Percentiles rank a stretch among this genome's conserved stretches.
These are phyloP conservation scores for Fragum fragum DNA, from an alignment of 2,888 invertebrate species.

Conservation along the genomic window DNA sequence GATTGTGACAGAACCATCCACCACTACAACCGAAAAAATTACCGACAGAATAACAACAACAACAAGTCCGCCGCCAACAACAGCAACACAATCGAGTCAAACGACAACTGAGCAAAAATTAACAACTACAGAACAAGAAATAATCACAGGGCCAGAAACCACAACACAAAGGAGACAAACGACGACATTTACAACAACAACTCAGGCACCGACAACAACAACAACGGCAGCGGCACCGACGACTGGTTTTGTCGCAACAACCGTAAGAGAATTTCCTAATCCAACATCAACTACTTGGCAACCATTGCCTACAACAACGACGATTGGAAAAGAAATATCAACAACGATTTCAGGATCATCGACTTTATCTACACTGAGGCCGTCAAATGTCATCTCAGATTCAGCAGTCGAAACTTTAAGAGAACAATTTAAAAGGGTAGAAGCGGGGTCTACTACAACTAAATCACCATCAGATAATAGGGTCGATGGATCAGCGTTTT, in stretches of 20 bases:
- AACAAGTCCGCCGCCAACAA: conserved; percentile 41
- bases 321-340: neutral
- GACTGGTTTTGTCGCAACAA: neutral
- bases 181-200: conserved; percentile 21
- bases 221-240: conserved; percentile 12
- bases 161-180: conserved; percentile 1
- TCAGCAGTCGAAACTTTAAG: neutral
- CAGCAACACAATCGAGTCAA: neutral
- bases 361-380: neutral
- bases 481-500: neutral
- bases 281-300: neutral
- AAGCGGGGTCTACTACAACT: neutral
- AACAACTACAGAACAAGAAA: conserved; percentile 16
- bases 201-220: neutral
- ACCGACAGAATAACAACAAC: conserved; percentile 35
- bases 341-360: conserved; percentile 4
- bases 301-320: neutral
- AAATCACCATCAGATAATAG: neutral
- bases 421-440: neutral
- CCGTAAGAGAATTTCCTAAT: neutral
- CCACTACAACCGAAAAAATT: conserved; percentile 28
- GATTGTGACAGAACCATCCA: conserved; percentile 31
- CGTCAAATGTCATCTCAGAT: neutral
- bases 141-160: conserved; percentile 10
- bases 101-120: conserved; percentile 7